phyloP scores from a whole-genome alignment of 2,888 invertebrate genomes.

The Cylindroiulus punctatus region DNA sequence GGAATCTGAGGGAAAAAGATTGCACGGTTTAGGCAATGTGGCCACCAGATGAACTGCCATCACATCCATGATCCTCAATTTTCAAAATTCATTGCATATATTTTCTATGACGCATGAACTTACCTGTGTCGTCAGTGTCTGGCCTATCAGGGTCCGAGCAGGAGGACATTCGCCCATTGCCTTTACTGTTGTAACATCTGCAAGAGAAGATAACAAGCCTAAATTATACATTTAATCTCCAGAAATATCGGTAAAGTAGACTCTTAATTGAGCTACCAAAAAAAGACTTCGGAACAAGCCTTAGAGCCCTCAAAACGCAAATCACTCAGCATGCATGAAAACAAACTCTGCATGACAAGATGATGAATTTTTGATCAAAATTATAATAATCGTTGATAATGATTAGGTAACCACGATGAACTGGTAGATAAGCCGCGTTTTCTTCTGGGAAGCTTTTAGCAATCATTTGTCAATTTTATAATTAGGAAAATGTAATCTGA shows the following conservation, averaged over 20 bases:
- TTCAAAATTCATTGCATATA: neutral
- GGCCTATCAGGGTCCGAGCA: slow-evolving; percentile 59
- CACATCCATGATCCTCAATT: no score
- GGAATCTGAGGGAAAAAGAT: slow-evolving; percentile 71
- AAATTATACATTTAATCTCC: neutral
- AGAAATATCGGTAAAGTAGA: neutral
- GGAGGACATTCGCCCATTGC: slow-evolving; percentile 59
- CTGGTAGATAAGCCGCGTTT: neutral
- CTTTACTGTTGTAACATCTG: slow-evolving; percentile 58
- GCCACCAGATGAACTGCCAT: no score
- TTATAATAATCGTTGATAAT: slow-evolving; percentile 34
- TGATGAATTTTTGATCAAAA: neutral
- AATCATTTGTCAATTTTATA: neutral
- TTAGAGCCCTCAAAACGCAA: neutral
- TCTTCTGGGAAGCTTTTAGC: neutral
- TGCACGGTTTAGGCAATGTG: neutral
- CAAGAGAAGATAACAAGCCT: slow-evolving; percentile 35
- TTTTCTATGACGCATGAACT: neutral
- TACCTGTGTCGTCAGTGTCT: slow-evolving; percentile 59
- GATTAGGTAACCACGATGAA: slow-evolving; percentile 30
- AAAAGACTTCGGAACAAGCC: neutral
- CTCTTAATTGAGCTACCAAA: neutral
- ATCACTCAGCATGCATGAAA: neutral
- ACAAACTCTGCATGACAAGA: neutral
- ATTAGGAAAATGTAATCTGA: neutral